These are phyloP conservation scores for Nebria brevicollis DNA, from an alignment of 2,888 invertebrate species.

Conservation along the genomic window DNA sequence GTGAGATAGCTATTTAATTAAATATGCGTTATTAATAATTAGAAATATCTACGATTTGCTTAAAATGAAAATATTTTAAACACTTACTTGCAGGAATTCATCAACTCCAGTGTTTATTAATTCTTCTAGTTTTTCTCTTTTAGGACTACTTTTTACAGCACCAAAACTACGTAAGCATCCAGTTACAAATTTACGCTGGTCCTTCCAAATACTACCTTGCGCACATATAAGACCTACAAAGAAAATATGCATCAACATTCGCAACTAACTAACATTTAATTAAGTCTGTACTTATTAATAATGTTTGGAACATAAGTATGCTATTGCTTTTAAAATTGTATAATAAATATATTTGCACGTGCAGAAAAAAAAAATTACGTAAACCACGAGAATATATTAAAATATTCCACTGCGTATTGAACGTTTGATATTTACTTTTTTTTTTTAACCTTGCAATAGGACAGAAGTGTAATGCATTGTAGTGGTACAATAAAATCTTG, in stretches of 20 bases:
- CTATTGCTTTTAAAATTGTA: background rate
- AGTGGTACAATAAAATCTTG: constrained; percentile 3
- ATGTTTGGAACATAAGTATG: background rate
- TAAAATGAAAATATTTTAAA: too few species aligned
- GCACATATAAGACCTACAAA: constrained; percentile 81
- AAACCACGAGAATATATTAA: constrained; percentile 31
- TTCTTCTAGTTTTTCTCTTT: constrained; percentile 72
- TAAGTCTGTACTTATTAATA: background rate
- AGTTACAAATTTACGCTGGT: constrained; percentile 80
- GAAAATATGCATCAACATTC: background rate
- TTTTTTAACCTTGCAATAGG: constrained; percentile 39
- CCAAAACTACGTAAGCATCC: constrained; percentile 80
- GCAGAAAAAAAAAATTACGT: constrained; percentile 25
- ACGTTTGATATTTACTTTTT: constrained; percentile 33
- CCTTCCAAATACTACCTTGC: constrained; percentile 83
- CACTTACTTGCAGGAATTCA: constrained; percentile 70
- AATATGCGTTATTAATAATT: too few species aligned
- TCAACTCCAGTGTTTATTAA: constrained; percentile 71
- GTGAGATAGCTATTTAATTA: too few species aligned
- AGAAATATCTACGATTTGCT: too few species aligned
- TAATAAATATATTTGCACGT: background rate
- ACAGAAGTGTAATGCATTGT: constrained; percentile 42
- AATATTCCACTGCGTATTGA: constrained; percentile 37
- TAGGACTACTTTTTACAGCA: constrained; percentile 72
- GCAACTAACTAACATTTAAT: too few species aligned